Conservation (phyloP, 1,140 invertebrate genomes). For the Cyclargus thomasi region DNA sequence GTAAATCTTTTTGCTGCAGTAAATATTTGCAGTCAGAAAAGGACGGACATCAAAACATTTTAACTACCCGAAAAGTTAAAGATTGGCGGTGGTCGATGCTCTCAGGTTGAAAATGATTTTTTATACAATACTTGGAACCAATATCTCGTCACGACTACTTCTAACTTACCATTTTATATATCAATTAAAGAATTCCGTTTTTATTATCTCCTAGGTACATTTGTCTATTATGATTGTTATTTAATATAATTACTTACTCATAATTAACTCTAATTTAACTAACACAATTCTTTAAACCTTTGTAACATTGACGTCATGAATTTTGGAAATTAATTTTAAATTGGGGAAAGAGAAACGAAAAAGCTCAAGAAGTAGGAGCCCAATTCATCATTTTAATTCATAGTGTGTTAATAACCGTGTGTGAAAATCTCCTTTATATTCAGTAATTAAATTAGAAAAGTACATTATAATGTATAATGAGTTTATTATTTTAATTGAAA, state of each 20-base stretch:
- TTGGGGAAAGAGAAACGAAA: neutral
- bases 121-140: too few relatives aligned
- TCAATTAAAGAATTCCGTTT: neutral
- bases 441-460: conserved; percentile 12
- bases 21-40: too few relatives aligned
- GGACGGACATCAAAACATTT: too few relatives aligned
- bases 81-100: too few relatives aligned
- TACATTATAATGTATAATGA: neutral
- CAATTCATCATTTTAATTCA: neutral
- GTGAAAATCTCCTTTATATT: neutral
- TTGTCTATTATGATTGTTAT: neutral
- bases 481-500: conserved; percentile 13
- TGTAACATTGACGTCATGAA: neutral
- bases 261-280: neutral
- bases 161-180: too few relatives aligned
- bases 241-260: neutral
- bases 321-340: neutral
- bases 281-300: neutral
- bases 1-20: too few relatives aligned
- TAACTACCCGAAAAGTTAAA: too few relatives aligned
- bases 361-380: neutral
- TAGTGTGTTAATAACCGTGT: neutral
- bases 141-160: too few relatives aligned
- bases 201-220: neutral
- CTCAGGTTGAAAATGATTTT: too few relatives aligned